Evolutionary conservation across 2,888 invertebrate genomes (phyloP).

Genomic region (Macropis europaea): DNA sequence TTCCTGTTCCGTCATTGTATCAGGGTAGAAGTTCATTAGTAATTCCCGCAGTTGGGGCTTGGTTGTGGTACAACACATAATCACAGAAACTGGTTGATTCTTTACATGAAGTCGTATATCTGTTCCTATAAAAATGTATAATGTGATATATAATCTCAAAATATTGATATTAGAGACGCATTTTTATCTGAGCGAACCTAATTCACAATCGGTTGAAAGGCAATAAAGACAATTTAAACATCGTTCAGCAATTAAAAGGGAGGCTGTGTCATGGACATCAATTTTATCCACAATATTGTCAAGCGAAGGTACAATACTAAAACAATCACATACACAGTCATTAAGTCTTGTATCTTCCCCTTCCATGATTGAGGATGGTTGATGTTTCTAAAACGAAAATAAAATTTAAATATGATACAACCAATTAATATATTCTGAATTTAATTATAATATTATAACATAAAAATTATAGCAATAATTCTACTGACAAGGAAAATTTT

Average conservation of each 20-base stretch:
- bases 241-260: conserved; percentile 51
- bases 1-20: conserved; percentile 17
- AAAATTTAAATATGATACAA: not conserved
- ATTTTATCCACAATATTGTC: conserved; percentile 54
- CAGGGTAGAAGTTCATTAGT: conserved; percentile 25
- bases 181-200: conserved; percentile 19
- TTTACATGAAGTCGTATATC: conserved; percentile 28
- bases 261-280: conserved; percentile 57
- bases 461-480: not conserved
- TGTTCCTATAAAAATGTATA: conserved; percentile 12
- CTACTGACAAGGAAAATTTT: conserved; percentile 36
- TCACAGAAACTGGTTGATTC: not conserved
- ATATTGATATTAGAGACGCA: not conserved
- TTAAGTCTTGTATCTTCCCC: conserved; percentile 21
- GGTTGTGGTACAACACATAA: not conserved
- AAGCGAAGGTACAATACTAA: conserved; percentile 47
- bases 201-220: conserved; percentile 38
- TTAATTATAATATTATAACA: not conserved
- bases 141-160: not conserved
- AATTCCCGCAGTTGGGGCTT: conserved; percentile 13
- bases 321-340: conserved; percentile 30
- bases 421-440: not conserved
- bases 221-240: conserved; percentile 58
- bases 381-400: conserved; percentile 12
- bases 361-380: conserved; percentile 19